Conservation (phyloP, 2,888 invertebrate genomes). For the Boloria euphrosyne region DNA sequence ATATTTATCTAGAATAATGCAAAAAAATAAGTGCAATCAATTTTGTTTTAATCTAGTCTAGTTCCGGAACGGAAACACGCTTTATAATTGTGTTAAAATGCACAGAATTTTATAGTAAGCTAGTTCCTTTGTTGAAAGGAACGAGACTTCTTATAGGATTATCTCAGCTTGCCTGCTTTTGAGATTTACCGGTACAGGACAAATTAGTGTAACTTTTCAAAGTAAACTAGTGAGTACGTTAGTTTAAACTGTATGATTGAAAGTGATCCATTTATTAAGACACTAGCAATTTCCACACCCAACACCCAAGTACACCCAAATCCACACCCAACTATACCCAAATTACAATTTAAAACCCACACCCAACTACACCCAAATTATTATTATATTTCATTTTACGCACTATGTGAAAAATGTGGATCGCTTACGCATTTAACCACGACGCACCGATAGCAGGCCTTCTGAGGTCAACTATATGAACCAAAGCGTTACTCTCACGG, state of each 20-base stretch:
- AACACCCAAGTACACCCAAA: neutral
- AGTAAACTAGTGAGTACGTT: neutral
- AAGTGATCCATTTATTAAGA: neutral
- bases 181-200: conserved; percentile 4
- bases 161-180: conserved; percentile 17
- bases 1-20: neutral
- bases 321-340: neutral
- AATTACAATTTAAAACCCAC: too few species aligned
- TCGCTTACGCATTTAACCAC: too few species aligned
- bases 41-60: conserved; percentile 10
- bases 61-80: conserved; percentile 12
- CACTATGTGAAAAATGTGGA: too few species aligned
- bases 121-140: conserved; percentile 15
- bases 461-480: too few species aligned
- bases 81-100: conserved; percentile 19
- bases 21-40: neutral
- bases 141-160: conserved; percentile 19
- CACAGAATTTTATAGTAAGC: conserved; percentile 22
- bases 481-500: too few species aligned
- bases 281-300: neutral
- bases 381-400: too few species aligned
- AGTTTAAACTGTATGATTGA: neutral
- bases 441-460: too few species aligned
- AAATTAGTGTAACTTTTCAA: conserved; percentile 3
- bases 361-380: too few species aligned